Evolutionary conservation across 2,113 vertebrate genomes (phyloP).

Genomic region (Macrotus californicus): DNA sequence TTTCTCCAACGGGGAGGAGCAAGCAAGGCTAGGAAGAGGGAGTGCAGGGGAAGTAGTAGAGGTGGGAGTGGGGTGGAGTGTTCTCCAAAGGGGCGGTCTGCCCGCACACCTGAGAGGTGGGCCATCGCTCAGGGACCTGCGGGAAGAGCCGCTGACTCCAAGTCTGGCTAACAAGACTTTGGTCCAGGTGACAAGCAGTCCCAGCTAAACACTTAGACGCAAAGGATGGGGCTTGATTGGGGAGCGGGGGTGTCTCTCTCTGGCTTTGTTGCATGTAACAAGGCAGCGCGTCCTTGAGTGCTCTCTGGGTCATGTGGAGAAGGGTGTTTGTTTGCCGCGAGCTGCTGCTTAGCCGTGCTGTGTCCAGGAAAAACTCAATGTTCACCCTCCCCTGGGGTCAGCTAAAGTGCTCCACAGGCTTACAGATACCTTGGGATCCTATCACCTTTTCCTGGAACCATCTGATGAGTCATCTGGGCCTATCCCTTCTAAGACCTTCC

Average conservation of each 20-base stretch:
- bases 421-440: neutral
- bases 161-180: neutral
- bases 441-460: neutral
- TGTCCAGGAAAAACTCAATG: neutral
- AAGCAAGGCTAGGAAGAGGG: neutral
- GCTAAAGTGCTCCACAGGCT: too few relatives aligned
- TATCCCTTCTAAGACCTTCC: neutral
- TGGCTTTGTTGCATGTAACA: rapidly evolving
- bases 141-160: neutral
- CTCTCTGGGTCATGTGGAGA: neutral
- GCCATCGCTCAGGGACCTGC: neutral
- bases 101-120: rapidly evolving
- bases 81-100: too few relatives aligned
- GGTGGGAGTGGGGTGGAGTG: rapidly evolving
- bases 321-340: neutral
- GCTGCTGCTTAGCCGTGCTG: neutral
- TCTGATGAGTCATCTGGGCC: neutral
- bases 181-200: neutral
- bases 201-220: neutral
- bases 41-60: neutral
- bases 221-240: neutral
- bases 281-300: neutral
- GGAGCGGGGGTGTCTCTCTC: neutral
- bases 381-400: neutral
- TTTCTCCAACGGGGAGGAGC: neutral